A percentile compares a stretch with the other conserved stretches of the same genome.
These are phyloP conservation scores for Lithophane leautieri DNA, from an alignment of 2,888 invertebrate species.

Conservation along the genomic window DNA sequence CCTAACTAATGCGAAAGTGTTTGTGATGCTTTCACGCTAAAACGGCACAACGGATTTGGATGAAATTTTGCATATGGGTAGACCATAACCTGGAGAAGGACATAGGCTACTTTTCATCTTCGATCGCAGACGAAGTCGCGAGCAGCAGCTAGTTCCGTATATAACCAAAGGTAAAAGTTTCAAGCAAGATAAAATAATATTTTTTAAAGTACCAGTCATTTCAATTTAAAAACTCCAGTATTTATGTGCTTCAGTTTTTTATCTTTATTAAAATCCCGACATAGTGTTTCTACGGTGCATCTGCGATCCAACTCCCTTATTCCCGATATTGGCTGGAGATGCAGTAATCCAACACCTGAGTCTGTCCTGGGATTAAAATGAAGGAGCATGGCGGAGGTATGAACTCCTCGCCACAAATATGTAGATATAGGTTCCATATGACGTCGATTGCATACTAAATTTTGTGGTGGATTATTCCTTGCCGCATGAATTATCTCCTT, in stretches of 20 bases:
- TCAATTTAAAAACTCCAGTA: slow-evolving; percentile 35
- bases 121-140: too few relatives aligned
- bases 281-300: slow-evolving; percentile 49
- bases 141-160: too few relatives aligned
- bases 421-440: slow-evolving; percentile 22
- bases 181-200: slow-evolving; percentile 1
- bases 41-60: too few relatives aligned
- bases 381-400: slow-evolving; percentile 55
- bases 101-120: too few relatives aligned
- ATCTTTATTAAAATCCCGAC: slow-evolving; percentile 54
- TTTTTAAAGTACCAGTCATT: slow-evolving; percentile 25
- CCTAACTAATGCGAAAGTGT: too few relatives aligned
- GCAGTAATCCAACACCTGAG: slow-evolving; percentile 75
- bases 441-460: slow-evolving; percentile 51
- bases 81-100: too few relatives aligned
- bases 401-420: slow-evolving; percentile 60
- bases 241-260: slow-evolving; percentile 32
- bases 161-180: background rate
- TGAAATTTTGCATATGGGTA: too few relatives aligned
- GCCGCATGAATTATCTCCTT: background rate
- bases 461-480: slow-evolving; percentile 34
- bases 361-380: slow-evolving; percentile 67
- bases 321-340: slow-evolving; percentile 64
- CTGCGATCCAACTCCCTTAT: slow-evolving; percentile 53
- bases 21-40: too few relatives aligned